phyloP scores from a whole-genome alignment of 2,113 vertebrate species.

The Cricetomys ansorgei region DNA sequence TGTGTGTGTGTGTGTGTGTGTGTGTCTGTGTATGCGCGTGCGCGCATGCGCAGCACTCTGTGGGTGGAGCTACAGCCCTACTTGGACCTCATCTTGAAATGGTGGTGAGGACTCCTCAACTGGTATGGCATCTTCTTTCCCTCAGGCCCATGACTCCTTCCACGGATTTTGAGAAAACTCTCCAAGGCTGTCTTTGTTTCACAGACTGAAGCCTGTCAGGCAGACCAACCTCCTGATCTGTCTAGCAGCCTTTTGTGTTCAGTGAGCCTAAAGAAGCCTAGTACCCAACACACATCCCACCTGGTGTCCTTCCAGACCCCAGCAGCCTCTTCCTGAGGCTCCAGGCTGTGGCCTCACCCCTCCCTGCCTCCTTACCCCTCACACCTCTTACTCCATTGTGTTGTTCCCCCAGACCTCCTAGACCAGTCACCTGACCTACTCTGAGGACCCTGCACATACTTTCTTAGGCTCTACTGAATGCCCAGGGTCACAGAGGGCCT shows the following conservation, averaged over 20 bases:
- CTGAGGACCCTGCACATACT: background rate
- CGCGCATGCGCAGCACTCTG: background rate
- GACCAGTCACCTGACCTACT: background rate
- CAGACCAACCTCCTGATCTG: background rate
- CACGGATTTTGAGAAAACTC: background rate
- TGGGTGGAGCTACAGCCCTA: background rate
- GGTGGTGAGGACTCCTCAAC: background rate
- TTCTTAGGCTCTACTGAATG: background rate
- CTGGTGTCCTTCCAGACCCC: accelerated
- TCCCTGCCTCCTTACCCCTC: accelerated
- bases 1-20: too few relatives aligned
- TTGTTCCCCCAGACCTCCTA: background rate
- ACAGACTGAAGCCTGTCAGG: background rate
- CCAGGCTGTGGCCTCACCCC: background rate
- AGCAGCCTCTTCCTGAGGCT: background rate
- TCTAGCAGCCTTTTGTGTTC: background rate
- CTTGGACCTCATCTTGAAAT: too few relatives aligned
- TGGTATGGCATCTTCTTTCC: accelerated
- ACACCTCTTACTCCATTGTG: too few relatives aligned
- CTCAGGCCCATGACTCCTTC: background rate
- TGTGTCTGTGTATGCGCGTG: too few relatives aligned
- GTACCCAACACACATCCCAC: background rate
- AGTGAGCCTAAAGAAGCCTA: background rate
- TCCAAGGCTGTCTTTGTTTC: background rate
- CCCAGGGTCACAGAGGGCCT: too few relatives aligned